These are phyloP conservation scores for Melierax canorus DNA, from an alignment of 2,113 vertebrate genomes.

Conservation along the genomic window DNA sequence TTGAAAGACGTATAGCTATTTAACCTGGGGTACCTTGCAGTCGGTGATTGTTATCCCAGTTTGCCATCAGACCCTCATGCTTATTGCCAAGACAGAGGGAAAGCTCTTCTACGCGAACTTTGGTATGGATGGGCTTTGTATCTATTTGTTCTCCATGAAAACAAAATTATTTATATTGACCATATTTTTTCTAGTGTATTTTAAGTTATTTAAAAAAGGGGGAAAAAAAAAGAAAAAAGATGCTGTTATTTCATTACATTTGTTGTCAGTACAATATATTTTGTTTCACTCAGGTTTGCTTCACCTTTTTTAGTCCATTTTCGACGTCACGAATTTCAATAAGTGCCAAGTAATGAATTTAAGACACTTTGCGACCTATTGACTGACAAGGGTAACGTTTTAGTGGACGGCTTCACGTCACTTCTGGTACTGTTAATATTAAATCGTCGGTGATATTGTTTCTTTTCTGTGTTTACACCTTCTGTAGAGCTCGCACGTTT, in stretches of 20 bases:
- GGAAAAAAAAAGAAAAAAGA: not conserved
- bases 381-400: conserved; percentile 54
- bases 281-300: conserved; percentile 74
- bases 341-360: conserved; percentile 78
- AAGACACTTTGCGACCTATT: conserved; percentile 73
- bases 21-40: conserved; percentile 76
- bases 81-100: conserved; percentile 71
- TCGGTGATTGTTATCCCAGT: conserved; percentile 49
- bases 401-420: conserved; percentile 38
- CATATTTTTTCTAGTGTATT: conserved; percentile 86
- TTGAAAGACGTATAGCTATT: conserved; percentile 78
- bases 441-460: conserved; percentile 37
- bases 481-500: not conserved
- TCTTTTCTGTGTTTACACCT: not conserved
- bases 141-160: conserved; percentile 88
- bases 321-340: conserved; percentile 61
- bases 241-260: conserved; percentile 76
- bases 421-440: conserved; percentile 40
- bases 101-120: conserved; percentile 75
- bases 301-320: conserved; percentile 65
- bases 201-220: conserved; percentile 80
- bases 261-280: conserved; percentile 80
- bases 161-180: conserved; percentile 85
- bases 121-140: conserved; percentile 78
- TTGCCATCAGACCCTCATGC: conserved; percentile 56